Percentiles rank a stretch among this genome's conserved stretches.
Evolutionary conservation across 2,113 vertebrate genomes (phyloP).

Genomic region (Varanus salvator): DNA sequence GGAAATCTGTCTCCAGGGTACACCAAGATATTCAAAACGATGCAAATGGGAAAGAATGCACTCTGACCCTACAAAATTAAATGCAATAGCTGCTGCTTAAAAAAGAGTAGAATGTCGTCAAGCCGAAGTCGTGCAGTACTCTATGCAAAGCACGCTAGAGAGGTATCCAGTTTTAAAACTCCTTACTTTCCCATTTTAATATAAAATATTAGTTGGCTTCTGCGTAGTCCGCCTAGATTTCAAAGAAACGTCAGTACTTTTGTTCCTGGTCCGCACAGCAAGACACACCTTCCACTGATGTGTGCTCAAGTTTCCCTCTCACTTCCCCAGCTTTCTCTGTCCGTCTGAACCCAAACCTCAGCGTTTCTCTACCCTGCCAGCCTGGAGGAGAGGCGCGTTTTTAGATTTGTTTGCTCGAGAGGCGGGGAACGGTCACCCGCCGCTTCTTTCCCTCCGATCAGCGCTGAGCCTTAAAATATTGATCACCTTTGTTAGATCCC

Average conservation of each 20-base stretch:
- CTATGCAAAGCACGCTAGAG: constrained; percentile 28
- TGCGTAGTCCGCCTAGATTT: constrained; percentile 47
- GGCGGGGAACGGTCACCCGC: background rate
- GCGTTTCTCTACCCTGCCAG: background rate
- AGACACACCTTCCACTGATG: background rate
- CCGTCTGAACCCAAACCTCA: background rate
- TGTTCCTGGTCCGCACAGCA: background rate
- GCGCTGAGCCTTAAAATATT: background rate
- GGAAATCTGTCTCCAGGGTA: constrained; percentile 53
- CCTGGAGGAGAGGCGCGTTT: background rate
- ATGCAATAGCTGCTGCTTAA: constrained; percentile 46
- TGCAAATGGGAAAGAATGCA: constrained; percentile 47
- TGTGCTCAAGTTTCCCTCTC: background rate
- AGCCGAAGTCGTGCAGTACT: constrained; percentile 31
- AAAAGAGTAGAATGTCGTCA: constrained; percentile 34
- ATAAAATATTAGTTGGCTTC: constrained; percentile 42
- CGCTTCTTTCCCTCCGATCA: background rate
- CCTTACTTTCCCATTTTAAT: constrained; percentile 2
- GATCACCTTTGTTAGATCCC: constrained; percentile 27
- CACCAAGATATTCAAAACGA: constrained; percentile 41
- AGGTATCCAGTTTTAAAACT: constrained; percentile 11
- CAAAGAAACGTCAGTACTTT: background rate
- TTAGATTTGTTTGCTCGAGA: background rate
- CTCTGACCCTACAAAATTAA: constrained; percentile 58
- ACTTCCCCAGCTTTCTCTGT: background rate